phyloP scores from a whole-genome alignment of 1,140 invertebrate species.

The Drosophila subobscura region DNA sequence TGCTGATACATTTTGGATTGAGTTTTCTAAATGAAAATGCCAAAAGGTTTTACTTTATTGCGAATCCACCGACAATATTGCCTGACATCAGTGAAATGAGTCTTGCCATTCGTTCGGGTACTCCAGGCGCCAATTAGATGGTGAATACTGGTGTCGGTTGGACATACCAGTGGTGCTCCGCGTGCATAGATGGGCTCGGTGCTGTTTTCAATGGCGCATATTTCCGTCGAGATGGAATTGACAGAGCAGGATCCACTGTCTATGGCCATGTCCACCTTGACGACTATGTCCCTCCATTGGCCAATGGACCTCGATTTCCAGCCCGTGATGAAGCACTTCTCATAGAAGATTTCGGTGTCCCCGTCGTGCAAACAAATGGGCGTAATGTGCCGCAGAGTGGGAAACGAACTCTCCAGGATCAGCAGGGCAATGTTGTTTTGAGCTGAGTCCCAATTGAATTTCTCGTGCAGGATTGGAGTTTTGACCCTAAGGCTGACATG shows the following conservation, averaged over 20 bases:
- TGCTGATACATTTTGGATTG: too few species aligned
- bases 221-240: background rate
- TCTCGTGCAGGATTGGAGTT: background rate
- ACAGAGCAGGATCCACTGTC: background rate
- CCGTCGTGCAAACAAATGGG: background rate
- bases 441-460: fast-evolving
- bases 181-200: background rate
- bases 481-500: slow-evolving; percentile 6
- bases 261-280: background rate
- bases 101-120: background rate
- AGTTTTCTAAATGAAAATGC: background rate
- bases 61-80: slow-evolving; percentile 13
- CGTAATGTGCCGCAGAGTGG: background rate
- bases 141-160: background rate
- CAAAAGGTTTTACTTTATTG: background rate
- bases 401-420: background rate
- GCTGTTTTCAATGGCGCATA: background rate
- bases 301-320: slow-evolving; percentile 3
- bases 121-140: slow-evolving; percentile 27
- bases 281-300: background rate
- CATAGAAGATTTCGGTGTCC: background rate
- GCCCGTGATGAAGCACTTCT: slow-evolving; percentile 15
- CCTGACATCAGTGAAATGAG: background rate
- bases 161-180: slow-evolving; percentile 35
- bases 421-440: slow-evolving; percentile 21